Conservation (phyloP, 2,113 vertebrate genomes). For the Diphyllodes magnificus region DNA sequence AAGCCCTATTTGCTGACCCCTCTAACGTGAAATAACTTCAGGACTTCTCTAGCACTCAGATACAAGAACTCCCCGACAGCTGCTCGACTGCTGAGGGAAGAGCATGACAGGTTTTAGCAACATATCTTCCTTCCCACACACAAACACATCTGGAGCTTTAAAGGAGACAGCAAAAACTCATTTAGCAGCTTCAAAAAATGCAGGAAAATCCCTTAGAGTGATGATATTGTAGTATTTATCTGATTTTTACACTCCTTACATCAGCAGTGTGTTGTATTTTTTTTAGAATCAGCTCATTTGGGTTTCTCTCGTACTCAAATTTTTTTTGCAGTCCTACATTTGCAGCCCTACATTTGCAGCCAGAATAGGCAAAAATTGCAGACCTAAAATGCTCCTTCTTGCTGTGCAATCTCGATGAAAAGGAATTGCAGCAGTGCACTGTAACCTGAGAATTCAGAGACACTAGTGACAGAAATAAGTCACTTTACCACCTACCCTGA, state of each 20-base stretch:
- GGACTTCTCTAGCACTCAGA: not conserved
- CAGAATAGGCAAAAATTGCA: not conserved
- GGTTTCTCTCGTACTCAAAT: not conserved
- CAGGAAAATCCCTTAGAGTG: not conserved
- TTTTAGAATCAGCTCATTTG: not conserved
- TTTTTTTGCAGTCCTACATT: not conserved
- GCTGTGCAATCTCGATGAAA: not conserved
- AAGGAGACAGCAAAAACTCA: not conserved
- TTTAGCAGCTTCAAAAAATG: not conserved
- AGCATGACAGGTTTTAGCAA: not conserved
- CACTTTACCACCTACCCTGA: not conserved
- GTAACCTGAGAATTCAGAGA: not conserved
- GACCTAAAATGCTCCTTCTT: not conserved
- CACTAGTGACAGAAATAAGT: not conserved
- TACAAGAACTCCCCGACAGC: not conserved
- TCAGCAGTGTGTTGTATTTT: not conserved
- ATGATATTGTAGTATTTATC: not conserved
- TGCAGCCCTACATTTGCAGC: not conserved
- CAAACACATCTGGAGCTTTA: conserved; percentile 1
- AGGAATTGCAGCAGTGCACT: not conserved
- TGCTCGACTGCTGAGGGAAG: not conserved
- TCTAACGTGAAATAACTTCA: not conserved
- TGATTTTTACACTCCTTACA: not conserved
- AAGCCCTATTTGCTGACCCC: not conserved
- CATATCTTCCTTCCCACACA: not conserved